Percentiles rank a stretch among this genome's conserved stretches.
phyloP scores from a whole-genome alignment of 2,113 vertebrate genomes.

The Embiotoca jacksoni region DNA sequence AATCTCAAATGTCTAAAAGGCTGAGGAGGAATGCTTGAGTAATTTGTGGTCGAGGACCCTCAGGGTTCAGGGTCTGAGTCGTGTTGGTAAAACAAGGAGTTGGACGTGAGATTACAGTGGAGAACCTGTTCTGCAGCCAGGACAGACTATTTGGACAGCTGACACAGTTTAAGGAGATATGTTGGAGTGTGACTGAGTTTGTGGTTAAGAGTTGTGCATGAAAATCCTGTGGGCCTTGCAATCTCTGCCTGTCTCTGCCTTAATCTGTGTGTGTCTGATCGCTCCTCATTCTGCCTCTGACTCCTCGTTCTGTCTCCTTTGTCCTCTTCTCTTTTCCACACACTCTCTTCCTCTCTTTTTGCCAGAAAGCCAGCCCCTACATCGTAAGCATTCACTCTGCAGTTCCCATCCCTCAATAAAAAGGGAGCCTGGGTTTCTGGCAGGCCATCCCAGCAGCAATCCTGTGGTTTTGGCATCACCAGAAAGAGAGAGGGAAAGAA shows the following conservation, averaged over 20 bases:
- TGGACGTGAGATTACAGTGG: slow-evolving; percentile 85
- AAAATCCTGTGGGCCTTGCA: slow-evolving; percentile 81
- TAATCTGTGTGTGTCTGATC: slow-evolving; percentile 31
- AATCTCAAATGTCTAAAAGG: slow-evolving; percentile 19
- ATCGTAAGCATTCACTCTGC: slow-evolving; percentile 83
- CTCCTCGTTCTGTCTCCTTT: background rate
- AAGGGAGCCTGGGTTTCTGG: slow-evolving; percentile 89
- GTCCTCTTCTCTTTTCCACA: background rate
- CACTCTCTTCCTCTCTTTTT: slow-evolving; percentile 48
- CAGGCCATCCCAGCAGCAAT: slow-evolving; percentile 80
- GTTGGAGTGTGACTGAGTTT: slow-evolving; percentile 74
- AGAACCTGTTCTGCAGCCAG: slow-evolving; percentile 85
- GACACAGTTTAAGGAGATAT: slow-evolving; percentile 86
- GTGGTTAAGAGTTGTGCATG: slow-evolving; percentile 82
- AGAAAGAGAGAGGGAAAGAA: slow-evolving; percentile 65
- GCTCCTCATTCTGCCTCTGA: slow-evolving; percentile 20
- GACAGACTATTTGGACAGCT: slow-evolving; percentile 87
- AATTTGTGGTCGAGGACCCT: slow-evolving; percentile 73
- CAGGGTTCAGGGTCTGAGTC: slow-evolving; percentile 65
- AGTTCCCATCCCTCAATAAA: slow-evolving; percentile 88
- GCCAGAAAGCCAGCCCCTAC: slow-evolving; percentile 73
- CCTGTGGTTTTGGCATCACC: slow-evolving; percentile 86
- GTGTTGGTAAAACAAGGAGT: slow-evolving; percentile 79
- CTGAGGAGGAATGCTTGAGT: slow-evolving; percentile 48
- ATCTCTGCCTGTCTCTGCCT: slow-evolving; percentile 43